Evolutionary conservation across 2,797 vertebrate species (phyloP).

Genomic region (Characodon lateralis): DNA sequence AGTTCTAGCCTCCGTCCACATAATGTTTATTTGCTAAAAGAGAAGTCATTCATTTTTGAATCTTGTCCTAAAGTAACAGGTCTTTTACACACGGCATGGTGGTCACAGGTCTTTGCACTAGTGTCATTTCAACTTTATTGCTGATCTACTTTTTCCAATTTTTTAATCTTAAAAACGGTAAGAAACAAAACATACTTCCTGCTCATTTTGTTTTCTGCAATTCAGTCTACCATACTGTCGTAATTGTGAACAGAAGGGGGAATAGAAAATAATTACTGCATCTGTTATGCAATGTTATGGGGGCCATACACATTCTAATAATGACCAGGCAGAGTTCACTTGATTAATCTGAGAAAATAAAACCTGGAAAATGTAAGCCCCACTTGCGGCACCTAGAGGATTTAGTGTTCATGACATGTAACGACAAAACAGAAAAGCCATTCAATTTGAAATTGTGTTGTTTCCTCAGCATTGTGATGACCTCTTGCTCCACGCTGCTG

Average conservation of each 20-base stretch:
- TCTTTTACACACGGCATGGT: too few species aligned
- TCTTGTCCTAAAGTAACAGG: too few species aligned
- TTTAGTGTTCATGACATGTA: neutral
- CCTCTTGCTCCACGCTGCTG: constrained; percentile 80
- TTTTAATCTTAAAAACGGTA: too few species aligned
- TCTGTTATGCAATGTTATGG: neutral
- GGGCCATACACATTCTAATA: neutral
- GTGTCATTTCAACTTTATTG: too few species aligned
- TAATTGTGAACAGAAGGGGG: neutral
- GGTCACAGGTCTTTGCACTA: too few species aligned
- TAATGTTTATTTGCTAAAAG: too few species aligned
- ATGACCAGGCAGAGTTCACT: neutral
- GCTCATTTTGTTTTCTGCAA: neutral
- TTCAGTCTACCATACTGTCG: neutral
- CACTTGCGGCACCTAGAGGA: constrained; percentile 9
- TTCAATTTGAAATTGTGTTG: neutral
- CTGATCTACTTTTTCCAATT: too few species aligned
- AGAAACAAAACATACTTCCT: neutral
- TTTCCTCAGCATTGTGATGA: constrained; percentile 84
- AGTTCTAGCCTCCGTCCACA: too few species aligned
- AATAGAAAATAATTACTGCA: neutral
- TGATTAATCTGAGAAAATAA: neutral
- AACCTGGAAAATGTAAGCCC: neutral
- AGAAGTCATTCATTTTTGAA: too few species aligned
- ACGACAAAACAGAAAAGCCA: neutral